Conservation (phyloP, 2,888 invertebrate species). For the Epiblema foenella region DNA sequence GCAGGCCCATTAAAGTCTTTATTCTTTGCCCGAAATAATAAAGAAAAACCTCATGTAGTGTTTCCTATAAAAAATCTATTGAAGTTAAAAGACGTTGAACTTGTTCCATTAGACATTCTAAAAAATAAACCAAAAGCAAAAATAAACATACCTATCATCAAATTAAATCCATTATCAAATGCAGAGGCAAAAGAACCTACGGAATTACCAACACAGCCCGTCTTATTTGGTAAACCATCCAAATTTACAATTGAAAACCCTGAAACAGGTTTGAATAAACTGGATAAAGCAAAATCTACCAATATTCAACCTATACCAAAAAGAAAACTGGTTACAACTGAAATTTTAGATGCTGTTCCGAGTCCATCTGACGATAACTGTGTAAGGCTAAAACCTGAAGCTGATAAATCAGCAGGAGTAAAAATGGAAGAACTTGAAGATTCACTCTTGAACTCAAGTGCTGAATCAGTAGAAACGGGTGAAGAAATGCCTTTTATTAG, state of each 20-base stretch:
- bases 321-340: slow-evolving; percentile 39
- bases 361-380: slow-evolving; percentile 47
- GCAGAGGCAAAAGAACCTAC: slow-evolving; percentile 2
- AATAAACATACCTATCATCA: slow-evolving; percentile 37
- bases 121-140: slow-evolving; percentile 38
- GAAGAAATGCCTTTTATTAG: background rate
- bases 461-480: slow-evolving; percentile 5
- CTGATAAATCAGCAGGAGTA: slow-evolving; percentile 12
- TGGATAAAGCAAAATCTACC: background rate
- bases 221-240: slow-evolving; percentile 26
- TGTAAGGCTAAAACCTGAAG: slow-evolving; percentile 20
- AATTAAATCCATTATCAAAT: slow-evolving; percentile 18
- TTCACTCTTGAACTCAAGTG: slow-evolving; percentile 12
- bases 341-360: slow-evolving; percentile 50
- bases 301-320: slow-evolving; percentile 28
- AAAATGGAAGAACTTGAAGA: background rate
- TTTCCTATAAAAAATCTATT: slow-evolving; percentile 56
- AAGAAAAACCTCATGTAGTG: slow-evolving; percentile 47
- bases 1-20: slow-evolving; percentile 21
- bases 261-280: background rate
- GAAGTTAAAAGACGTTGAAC: slow-evolving; percentile 64
- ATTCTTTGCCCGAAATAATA: slow-evolving; percentile 43
- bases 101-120: slow-evolving; percentile 49
- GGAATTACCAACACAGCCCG: slow-evolving; percentile 8
- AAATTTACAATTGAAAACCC: background rate